These are phyloP conservation scores for Momotus momota DNA, from an alignment of 2,797 vertebrate genomes.

Conservation along the genomic window DNA sequence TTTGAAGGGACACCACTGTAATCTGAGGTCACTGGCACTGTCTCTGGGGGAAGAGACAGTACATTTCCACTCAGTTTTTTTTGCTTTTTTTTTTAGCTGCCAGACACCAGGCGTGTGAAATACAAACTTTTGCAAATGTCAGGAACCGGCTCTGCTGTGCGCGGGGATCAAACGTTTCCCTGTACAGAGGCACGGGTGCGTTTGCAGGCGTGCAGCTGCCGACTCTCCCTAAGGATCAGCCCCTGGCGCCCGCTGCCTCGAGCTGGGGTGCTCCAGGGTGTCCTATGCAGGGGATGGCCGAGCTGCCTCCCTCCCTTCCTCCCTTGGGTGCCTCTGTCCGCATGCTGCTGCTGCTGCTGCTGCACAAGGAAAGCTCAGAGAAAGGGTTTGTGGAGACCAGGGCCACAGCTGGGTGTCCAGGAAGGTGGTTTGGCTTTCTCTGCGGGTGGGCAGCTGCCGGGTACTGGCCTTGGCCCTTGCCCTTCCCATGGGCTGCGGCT, in stretches of 20 bases:
- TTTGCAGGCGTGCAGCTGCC: background rate
- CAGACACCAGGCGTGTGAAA: constrained; percentile 25
- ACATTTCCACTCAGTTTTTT: constrained; percentile 24
- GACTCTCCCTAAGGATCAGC: fast-evolving
- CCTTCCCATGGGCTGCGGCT: background rate
- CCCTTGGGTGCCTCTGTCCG: fast-evolving
- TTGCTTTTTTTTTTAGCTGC: constrained; percentile 21
- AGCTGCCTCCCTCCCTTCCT: background rate
- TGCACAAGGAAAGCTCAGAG: fast-evolving
- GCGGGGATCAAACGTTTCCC: background rate
- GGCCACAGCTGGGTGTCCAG: background rate
- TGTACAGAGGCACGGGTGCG: background rate
- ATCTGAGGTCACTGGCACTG: constrained; percentile 18
- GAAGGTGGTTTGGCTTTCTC: background rate
- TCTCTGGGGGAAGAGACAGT: constrained; percentile 23
- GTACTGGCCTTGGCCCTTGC: fast-evolving
- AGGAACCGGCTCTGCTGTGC: constrained; percentile 5
- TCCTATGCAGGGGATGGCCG: fast-evolving
- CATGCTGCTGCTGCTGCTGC: background rate
- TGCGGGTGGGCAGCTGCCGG: fast-evolving
- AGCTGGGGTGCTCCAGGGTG: background rate
- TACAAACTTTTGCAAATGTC: constrained; percentile 47
- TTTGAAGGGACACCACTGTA: background rate
- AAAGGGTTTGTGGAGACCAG: fast-evolving
- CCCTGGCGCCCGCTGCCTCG: background rate